Conservation (phyloP, 2,797 vertebrate species). For the Eupleurogrammus muticus region DNA sequence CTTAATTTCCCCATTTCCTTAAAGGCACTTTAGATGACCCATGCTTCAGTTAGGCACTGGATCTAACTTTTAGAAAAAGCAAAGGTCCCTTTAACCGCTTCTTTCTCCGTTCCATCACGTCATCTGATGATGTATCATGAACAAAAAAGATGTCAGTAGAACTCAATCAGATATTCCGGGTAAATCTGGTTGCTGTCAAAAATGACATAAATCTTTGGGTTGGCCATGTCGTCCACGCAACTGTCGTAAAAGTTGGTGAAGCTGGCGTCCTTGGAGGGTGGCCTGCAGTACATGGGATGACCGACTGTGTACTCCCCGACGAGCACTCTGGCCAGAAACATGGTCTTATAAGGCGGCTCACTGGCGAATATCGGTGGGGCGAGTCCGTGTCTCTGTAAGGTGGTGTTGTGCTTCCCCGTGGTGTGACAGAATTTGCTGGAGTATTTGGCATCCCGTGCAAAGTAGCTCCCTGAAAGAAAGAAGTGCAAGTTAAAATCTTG, state of each 20-base stretch:
- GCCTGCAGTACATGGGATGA: conserved; percentile 91
- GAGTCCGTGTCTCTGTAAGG: conserved; percentile 91
- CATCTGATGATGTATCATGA: conserved; percentile 12
- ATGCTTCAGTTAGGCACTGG: conserved; percentile 46
- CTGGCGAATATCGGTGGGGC: conserved; percentile 86
- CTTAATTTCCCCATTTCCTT: conserved; percentile 34
- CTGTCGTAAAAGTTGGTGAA: conserved; percentile 96
- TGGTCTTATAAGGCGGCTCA: conserved; percentile 89
- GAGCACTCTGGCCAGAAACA: conserved; percentile 95
- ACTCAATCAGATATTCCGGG: conserved; percentile 97
- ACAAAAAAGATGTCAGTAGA: conserved; percentile 81
- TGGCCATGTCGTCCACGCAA: conserved; percentile 94
- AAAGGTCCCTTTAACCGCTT: not conserved
- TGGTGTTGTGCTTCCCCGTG: conserved; percentile 89
- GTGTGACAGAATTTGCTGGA: conserved; percentile 96
- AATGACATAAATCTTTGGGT: conserved; percentile 96
- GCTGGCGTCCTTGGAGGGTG: conserved; percentile 95
- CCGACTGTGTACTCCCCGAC: conserved; percentile 93
- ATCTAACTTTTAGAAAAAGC: conserved; percentile 22
- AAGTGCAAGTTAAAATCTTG: conserved; percentile 1
- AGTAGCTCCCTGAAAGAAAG: conserved; percentile 90
- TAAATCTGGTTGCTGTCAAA: conserved; percentile 99
- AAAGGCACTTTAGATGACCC: conserved; percentile 77
- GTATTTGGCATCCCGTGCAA: conserved; percentile 93
- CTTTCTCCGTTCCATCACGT: not conserved